Percentiles rank a stretch among this genome's conserved stretches.
phyloP scores from a whole-genome alignment of 2,113 vertebrate species.

The Uria aalge region DNA sequence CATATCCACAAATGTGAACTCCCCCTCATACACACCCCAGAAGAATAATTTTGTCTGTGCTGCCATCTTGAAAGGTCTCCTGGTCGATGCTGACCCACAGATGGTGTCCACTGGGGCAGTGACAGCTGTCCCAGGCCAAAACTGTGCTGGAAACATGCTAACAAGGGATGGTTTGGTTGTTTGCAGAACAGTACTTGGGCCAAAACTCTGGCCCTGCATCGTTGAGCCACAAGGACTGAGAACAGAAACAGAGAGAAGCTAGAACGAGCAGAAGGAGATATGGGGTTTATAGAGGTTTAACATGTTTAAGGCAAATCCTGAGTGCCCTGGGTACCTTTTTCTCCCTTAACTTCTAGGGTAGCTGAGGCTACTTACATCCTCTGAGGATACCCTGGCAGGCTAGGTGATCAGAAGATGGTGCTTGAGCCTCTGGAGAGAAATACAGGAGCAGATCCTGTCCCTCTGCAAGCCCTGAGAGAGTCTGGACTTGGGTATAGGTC shows the following conservation, averaged over 20 bases:
- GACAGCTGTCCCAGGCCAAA: background rate
- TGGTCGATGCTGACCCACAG: background rate
- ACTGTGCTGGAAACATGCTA: accelerated
- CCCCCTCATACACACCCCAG: background rate
- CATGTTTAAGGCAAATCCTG: background rate
- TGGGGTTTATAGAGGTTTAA: accelerated
- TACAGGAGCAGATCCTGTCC: background rate
- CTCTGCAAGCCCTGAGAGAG: background rate
- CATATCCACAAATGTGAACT: background rate
- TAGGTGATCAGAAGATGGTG: background rate
- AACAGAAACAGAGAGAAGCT: background rate
- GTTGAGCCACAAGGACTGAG: background rate
- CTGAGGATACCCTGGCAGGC: background rate
- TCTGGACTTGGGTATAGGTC: background rate
- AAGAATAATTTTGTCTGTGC: background rate
- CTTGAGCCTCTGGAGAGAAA: background rate
- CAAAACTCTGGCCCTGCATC: background rate
- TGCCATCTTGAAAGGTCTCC: background rate
- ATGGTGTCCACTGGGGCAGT: background rate
- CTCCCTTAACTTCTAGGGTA: background rate
- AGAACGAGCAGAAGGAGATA: background rate
- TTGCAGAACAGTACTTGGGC: background rate
- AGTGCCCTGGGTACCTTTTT: background rate
- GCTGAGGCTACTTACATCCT: background rate
- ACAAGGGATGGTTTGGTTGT: background rate